These are phyloP conservation scores for Prinia subflava DNA, from an alignment of 2,113 vertebrate species.

Conservation along the genomic window DNA sequence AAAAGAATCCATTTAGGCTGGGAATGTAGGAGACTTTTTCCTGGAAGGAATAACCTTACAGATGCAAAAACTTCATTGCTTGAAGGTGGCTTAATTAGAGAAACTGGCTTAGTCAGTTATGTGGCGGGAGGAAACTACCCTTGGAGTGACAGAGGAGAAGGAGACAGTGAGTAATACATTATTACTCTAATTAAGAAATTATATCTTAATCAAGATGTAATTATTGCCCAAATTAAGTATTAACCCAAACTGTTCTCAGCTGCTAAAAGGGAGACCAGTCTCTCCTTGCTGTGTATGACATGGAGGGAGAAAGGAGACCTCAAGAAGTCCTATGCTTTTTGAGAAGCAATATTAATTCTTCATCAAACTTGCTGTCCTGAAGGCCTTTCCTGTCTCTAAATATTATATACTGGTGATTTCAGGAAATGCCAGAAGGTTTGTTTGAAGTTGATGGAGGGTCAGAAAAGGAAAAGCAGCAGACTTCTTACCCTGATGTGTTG, in stretches of 20 bases:
- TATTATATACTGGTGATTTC: neutral
- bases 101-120: neutral
- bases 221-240: neutral
- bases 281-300: neutral
- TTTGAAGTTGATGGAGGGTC: neutral
- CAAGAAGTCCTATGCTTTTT: neutral
- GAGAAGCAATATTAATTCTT: neutral
- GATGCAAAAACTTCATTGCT: neutral
- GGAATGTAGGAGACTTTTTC: neutral
- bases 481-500: neutral
- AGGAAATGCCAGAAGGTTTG: neutral
- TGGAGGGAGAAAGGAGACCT: neutral
- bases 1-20: neutral
- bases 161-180: neutral
- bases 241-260: neutral
- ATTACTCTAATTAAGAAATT: constrained; percentile 3
- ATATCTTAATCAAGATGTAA: neutral
- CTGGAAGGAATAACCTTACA: neutral
- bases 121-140: neutral
- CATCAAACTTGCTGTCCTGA: neutral
- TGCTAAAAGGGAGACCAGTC: neutral
- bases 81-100: neutral
- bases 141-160: neutral
- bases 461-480: neutral
- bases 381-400: neutral